phyloP scores from a whole-genome alignment of 2,888 invertebrate species.

The Agapetus fuscipes region DNA sequence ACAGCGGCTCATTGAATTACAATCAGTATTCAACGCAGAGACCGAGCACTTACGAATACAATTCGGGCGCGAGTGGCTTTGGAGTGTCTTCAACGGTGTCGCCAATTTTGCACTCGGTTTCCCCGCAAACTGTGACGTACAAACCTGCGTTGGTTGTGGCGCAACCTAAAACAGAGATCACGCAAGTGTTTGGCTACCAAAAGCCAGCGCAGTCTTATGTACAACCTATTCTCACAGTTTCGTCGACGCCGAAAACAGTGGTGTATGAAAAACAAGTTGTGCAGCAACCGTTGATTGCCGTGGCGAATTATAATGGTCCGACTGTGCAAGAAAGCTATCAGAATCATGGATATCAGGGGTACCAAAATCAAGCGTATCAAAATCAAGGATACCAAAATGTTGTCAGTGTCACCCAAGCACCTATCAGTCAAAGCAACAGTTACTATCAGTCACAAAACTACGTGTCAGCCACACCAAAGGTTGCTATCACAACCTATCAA shows the following conservation, averaged over 20 bases:
- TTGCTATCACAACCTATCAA: constrained; percentile 26
- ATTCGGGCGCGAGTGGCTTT: too few relatives aligned
- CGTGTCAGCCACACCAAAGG: constrained; percentile 18
- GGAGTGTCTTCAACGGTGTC: not conserved
- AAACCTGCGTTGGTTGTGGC: constrained; percentile 34
- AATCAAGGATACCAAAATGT: constrained; percentile 7
- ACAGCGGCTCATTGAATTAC: not conserved
- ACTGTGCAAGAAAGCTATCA: constrained; percentile 20
- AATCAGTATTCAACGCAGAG: not conserved
- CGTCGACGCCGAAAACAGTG: constrained; percentile 27
- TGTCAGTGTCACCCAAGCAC: constrained; percentile 17
- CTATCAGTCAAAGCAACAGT: constrained; percentile 18
- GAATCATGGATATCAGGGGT: constrained; percentile 22
- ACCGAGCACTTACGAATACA: not conserved
- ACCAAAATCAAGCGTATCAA: constrained; percentile 7
- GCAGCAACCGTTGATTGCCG: constrained; percentile 21
- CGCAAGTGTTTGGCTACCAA: constrained; percentile 38
- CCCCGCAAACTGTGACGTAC: constrained; percentile 11
- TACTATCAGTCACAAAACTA: constrained; percentile 19
- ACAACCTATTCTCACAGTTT: constrained; percentile 32
- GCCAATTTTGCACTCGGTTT: constrained; percentile 2
- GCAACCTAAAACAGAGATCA: constrained; percentile 35
- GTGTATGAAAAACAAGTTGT: constrained; percentile 24
- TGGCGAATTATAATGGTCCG: constrained; percentile 22
- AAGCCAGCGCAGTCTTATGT: constrained; percentile 39